phyloP scores from a whole-genome alignment of 1,140 invertebrate species.

The Nixonia krombeini region DNA sequence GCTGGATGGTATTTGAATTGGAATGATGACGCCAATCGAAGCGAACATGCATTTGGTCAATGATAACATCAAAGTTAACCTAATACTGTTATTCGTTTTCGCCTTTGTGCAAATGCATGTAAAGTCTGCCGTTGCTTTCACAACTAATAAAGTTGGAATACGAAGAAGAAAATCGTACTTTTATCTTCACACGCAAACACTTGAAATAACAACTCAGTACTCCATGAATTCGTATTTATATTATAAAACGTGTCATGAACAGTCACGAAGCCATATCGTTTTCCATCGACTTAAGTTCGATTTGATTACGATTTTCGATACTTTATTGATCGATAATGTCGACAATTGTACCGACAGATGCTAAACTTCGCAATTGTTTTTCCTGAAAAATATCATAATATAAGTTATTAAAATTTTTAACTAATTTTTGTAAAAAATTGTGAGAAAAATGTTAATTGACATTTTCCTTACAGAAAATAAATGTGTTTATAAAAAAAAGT shows the following conservation, averaged over 20 bases:
- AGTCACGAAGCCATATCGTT: conserved; percentile 37
- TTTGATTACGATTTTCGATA: no score
- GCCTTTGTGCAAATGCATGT: neutral
- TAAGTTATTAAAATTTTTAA: no score
- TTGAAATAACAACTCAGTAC: neutral
- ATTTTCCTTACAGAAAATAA: no score
- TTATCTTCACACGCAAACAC: neutral
- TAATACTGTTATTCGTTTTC: conserved; percentile 16
- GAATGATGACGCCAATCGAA: conserved; percentile 39
- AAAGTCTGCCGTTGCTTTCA: neutral
- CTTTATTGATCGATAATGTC: no score
- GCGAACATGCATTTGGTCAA: conserved; percentile 46
- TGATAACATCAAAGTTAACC: conserved; percentile 51
- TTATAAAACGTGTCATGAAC: conserved; percentile 29
- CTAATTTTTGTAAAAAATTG: no score
- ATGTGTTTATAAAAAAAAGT: no score
- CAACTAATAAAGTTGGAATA: neutral
- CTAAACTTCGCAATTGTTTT: no score
- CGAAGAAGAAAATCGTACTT: neutral
- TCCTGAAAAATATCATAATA: no score
- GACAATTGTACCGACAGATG: no score
- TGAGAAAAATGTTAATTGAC: no score
- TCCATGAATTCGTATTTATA: conserved; percentile 17
- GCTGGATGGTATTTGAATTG: conserved; percentile 38
- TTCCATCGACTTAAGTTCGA: no score